These are phyloP conservation scores for Rhamnusium bicolor DNA, from an alignment of 2,888 invertebrate genomes.

Conservation along the genomic window DNA sequence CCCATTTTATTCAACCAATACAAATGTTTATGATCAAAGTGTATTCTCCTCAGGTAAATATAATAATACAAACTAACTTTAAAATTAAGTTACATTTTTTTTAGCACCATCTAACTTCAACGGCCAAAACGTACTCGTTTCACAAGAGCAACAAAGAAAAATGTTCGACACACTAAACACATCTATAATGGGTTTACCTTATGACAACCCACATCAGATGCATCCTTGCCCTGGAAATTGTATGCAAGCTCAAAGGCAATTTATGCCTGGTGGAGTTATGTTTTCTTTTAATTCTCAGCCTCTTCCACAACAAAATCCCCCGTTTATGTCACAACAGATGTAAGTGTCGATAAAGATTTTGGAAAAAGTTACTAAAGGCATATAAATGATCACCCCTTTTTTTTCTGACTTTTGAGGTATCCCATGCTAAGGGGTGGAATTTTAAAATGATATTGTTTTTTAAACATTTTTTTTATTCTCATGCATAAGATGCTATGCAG, in stretches of 20 bases:
- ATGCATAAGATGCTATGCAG: no score
- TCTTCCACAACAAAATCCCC: background rate
- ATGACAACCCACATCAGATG: background rate
- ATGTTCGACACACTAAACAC: constrained; percentile 56
- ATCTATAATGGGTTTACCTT: constrained; percentile 51
- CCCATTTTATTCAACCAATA: constrained; percentile 56
- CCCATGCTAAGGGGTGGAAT: no score
- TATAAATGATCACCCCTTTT: no score
- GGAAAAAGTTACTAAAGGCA: no score
- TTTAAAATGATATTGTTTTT: no score
- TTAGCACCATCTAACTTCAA: constrained; percentile 55
- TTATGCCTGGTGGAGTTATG: constrained; percentile 46
- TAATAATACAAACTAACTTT: constrained; percentile 12
- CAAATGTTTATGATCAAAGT: constrained; percentile 55
- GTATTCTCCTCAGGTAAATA: constrained; percentile 51
- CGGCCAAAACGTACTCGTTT: constrained; percentile 56
- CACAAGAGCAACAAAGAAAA: constrained; percentile 58
- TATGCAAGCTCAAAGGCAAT: constrained; percentile 47
- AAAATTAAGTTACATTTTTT: constrained; percentile 15
- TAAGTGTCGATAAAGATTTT: no score
- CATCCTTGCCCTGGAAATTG: constrained; percentile 4
- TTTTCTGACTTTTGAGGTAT: no score
- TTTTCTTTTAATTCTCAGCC: constrained; percentile 46
- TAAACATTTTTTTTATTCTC: no score
- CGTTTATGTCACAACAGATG: constrained; percentile 31